These are phyloP conservation scores for Agrotis segetum DNA, from an alignment of 2,888 invertebrate species.

Conservation along the genomic window DNA sequence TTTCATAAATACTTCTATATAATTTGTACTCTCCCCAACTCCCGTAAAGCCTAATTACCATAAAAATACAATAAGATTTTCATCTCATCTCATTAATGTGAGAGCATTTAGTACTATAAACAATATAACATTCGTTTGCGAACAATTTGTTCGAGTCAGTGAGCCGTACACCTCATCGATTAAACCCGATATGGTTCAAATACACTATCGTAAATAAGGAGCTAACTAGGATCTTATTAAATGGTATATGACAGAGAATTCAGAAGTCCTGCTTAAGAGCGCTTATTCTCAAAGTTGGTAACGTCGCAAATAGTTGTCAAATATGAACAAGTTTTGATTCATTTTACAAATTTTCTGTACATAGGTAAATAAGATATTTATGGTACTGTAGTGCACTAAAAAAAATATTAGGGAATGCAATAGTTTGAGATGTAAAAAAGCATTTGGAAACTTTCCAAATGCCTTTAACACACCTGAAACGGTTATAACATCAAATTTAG, in stretches of 20 bases:
- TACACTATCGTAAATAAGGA: conserved; percentile 48
- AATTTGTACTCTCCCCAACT: not conserved
- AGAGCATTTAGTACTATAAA: conserved; percentile 15
- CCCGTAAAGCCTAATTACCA: conserved; percentile 15
- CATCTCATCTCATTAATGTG: conserved; percentile 32
- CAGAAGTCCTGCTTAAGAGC: too few relatives aligned
- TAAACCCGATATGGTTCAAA: conserved; percentile 50
- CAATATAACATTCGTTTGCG: conserved; percentile 33
- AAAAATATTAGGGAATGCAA: too few relatives aligned
- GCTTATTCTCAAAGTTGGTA: too few relatives aligned
- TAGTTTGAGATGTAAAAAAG: too few relatives aligned
- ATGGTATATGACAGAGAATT: not conserved
- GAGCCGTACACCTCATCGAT: conserved; percentile 45
- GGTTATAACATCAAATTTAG: too few relatives aligned
- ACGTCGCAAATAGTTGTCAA: too few relatives aligned
- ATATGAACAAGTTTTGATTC: too few relatives aligned
- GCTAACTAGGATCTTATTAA: conserved; percentile 52
- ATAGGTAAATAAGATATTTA: too few relatives aligned
- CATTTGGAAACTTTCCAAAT: too few relatives aligned
- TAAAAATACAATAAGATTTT: conserved; percentile 29
- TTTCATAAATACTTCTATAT: not conserved
- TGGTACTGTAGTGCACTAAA: too few relatives aligned
- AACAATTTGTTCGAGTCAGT: conserved; percentile 42
- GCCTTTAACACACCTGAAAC: too few relatives aligned
- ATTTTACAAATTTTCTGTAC: too few relatives aligned